These are phyloP conservation scores for Smutsia temminckii DNA, from an alignment of 2,797 vertebrate genomes.

Conservation along the genomic window DNA sequence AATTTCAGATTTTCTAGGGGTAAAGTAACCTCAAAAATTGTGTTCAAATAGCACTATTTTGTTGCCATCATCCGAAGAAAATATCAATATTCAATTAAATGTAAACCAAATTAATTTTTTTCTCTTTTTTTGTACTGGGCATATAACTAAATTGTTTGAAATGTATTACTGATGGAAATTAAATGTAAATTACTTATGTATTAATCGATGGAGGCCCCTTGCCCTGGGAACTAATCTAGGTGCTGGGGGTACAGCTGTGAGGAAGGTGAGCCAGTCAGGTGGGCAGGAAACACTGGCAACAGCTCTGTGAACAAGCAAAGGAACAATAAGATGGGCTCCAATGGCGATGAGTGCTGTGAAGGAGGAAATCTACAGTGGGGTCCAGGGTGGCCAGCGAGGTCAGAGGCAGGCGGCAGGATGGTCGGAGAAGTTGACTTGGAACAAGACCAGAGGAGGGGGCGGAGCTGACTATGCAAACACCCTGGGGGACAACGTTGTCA, in stretches of 20 bases:
- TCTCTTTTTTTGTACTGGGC: background rate
- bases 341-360: background rate
- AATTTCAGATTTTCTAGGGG: constrained; percentile 57
- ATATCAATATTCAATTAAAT: constrained; percentile 60
- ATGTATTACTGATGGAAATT: constrained; percentile 46
- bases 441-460: background rate
- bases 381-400: background rate
- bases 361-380: background rate
- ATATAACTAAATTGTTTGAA: constrained; percentile 43
- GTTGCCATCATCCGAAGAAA: constrained; percentile 34
- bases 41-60: constrained; percentile 25
- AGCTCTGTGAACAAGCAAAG: background rate
- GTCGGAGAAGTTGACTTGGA: background rate
- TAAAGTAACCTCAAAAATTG: constrained; percentile 43
- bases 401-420: background rate
- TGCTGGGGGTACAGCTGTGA: background rate
- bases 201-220: background rate
- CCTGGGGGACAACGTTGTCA: background rate
- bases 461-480: background rate
- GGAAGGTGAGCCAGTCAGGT: background rate
- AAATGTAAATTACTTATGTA: constrained; percentile 51
- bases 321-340: background rate
- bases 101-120: constrained; percentile 56
- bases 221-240: background rate
- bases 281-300: background rate